phyloP scores from a whole-genome alignment of 1,140 invertebrate genomes.

The Hesperophylax magnus region DNA sequence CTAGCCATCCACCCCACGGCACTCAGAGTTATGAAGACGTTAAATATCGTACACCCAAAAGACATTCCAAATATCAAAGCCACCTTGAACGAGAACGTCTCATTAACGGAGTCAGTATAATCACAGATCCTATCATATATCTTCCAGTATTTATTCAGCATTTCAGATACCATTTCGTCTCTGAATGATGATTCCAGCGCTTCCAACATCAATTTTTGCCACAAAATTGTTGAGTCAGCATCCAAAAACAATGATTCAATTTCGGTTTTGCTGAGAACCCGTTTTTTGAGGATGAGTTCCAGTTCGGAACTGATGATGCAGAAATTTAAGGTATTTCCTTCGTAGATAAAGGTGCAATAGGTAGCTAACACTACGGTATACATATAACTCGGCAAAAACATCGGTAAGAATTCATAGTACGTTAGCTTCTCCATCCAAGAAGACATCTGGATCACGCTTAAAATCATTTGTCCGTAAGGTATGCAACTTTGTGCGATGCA shows the following conservation, averaged over 20 bases:
- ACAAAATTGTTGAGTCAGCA: background rate
- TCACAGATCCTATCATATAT: background rate
- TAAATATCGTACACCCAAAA: background rate
- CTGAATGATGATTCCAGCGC: background rate
- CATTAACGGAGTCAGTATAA: background rate
- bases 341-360: no score
- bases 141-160: background rate
- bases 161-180: background rate
- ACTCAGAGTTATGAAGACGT: background rate
- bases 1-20: background rate
- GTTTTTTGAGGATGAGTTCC: background rate
- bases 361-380: no score
- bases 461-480: no score
- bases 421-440: no score
- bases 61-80: background rate
- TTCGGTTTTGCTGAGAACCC: background rate
- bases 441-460: no score
- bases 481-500: no score
- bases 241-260: background rate
- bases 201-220: background rate
- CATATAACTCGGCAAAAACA: no score
- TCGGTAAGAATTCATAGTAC: no score
- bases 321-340: no score
- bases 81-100: background rate
- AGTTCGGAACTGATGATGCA: background rate